These are phyloP conservation scores for Boulengeromyrus knoepffleri DNA, from an alignment of 2,113 vertebrate species.

Conservation along the genomic window DNA sequence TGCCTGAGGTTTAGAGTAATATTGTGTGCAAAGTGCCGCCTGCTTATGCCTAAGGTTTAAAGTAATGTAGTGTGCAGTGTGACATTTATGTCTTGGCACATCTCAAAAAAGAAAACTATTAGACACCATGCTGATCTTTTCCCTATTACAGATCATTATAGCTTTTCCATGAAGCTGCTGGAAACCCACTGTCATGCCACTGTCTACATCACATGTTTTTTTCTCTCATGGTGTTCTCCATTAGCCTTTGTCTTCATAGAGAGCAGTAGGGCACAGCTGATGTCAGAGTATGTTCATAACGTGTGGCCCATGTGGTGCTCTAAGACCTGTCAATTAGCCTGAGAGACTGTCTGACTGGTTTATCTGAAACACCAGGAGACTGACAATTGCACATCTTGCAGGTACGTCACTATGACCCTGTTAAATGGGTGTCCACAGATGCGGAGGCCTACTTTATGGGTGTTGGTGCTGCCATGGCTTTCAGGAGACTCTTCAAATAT, in stretches of 20 bases:
- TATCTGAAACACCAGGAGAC: not conserved
- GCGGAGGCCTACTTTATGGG: slow-evolving; percentile 65
- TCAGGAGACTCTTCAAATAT: slow-evolving; percentile 66
- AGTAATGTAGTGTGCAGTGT: not conserved
- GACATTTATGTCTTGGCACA: no score
- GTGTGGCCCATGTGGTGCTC: not conserved
- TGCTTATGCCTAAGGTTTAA: not conserved
- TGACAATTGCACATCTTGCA: slow-evolving; percentile 29
- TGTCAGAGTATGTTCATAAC: not conserved
- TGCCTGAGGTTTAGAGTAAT: not conserved
- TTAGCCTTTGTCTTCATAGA: not conserved
- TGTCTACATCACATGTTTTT: not conserved
- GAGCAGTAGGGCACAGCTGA: not conserved
- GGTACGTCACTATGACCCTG: slow-evolving; percentile 63
- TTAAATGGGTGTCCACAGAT: slow-evolving; percentile 64
- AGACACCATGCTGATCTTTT: not conserved
- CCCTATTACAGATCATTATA: not conserved
- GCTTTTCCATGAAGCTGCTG: not conserved
- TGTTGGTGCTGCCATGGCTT: slow-evolving; percentile 63
- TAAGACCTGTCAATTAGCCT: not conserved
- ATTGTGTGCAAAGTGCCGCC: not conserved
- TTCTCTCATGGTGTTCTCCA: not conserved
- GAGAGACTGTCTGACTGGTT: not conserved
- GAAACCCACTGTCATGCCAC: not conserved
- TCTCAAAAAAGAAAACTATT: no score